Evolutionary conservation across 2,888 invertebrate genomes (phyloP).

Genomic region (Cheilosia variabilis): DNA sequence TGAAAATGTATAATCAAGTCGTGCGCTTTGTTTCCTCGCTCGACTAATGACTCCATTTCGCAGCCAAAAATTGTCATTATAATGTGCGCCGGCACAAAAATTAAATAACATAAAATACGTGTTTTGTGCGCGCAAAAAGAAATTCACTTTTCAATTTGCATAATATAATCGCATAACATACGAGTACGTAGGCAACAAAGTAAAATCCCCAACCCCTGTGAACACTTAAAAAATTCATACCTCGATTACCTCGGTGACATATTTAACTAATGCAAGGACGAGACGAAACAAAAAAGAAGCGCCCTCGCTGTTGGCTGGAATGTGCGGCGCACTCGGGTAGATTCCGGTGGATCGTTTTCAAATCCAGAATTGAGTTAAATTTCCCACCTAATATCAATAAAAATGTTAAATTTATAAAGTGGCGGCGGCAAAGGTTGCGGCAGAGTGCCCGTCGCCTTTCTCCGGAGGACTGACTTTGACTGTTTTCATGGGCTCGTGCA

Average conservation of each 20-base stretch:
- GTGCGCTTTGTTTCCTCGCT: conserved; percentile 21
- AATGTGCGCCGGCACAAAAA: conserved; percentile 15
- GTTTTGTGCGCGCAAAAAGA: conserved; percentile 19
- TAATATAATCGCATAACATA: conserved; percentile 46
- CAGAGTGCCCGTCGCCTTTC: conserved; percentile 34
- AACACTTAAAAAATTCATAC: conserved; percentile 63
- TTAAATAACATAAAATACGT: conserved; percentile 48
- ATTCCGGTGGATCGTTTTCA: conserved; percentile 55
- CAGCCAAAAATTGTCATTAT: conserved; percentile 16
- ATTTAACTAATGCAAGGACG: conserved; percentile 53
- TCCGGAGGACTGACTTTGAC: conserved; percentile 48
- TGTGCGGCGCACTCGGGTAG: neutral
- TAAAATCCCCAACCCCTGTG: conserved; percentile 3
- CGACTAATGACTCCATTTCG: conserved; percentile 51
- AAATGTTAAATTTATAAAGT: conserved; percentile 68
- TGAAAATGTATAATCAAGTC: conserved; percentile 26
- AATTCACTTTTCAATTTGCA: conserved; percentile 70
- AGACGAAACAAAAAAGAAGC: conserved; percentile 15
- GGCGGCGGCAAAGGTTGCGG: conserved; percentile 48
- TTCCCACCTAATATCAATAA: conserved; percentile 70
- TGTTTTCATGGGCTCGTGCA: conserved; percentile 54
- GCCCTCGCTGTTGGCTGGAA: conserved; percentile 6
- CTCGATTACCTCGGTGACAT: conserved; percentile 68
- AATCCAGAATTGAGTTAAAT: conserved; percentile 68
- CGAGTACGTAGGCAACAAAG: neutral